phyloP scores from a whole-genome alignment of 2,888 invertebrate species.

The Elaeidobius kamerunicus region DNA sequence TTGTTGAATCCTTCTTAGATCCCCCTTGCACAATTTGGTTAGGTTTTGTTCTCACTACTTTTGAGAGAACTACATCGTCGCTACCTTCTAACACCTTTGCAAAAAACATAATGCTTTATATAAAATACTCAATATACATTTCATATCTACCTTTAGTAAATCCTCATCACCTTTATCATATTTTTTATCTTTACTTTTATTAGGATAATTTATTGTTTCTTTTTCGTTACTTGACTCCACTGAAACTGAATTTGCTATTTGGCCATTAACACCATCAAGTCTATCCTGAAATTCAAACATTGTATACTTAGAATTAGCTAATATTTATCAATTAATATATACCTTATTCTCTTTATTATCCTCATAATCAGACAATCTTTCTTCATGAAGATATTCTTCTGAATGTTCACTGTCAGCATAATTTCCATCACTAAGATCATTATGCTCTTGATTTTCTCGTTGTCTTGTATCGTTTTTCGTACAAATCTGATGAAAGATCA shows the following conservation, averaged over 20 bases:
- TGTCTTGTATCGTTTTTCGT: slow-evolving; percentile 37
- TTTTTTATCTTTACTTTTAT: slow-evolving; percentile 24
- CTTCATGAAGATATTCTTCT: slow-evolving; percentile 23
- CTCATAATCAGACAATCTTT: slow-evolving; percentile 22
- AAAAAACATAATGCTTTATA: not conserved
- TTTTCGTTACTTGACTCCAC: slow-evolving; percentile 1
- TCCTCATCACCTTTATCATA: slow-evolving; percentile 35
- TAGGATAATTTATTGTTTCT: too few species aligned
- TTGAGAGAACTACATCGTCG: slow-evolving; percentile 3
- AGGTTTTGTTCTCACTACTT: not conserved
- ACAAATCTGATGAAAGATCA: slow-evolving; percentile 41
- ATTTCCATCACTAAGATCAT: slow-evolving; percentile 5
- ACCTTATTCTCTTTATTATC: slow-evolving; percentile 17
- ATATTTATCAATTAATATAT: too few species aligned
- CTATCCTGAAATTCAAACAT: slow-evolving; percentile 5
- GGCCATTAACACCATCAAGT: not conserved
- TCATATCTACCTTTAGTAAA: slow-evolving; percentile 25
- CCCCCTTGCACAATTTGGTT: not conserved
- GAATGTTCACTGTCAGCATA: slow-evolving; percentile 15
- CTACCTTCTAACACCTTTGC: slow-evolving; percentile 31
- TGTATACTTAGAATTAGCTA: too few species aligned
- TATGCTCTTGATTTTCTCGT: slow-evolving; percentile 14
- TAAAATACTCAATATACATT: not conserved
- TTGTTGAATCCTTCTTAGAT: not conserved
- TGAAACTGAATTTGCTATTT: not conserved